Percentiles rank a stretch among this genome's conserved stretches.
Evolutionary conservation across 2,888 invertebrate species (phyloP).

Genomic region (Lordiphosa fenestrarum): DNA sequence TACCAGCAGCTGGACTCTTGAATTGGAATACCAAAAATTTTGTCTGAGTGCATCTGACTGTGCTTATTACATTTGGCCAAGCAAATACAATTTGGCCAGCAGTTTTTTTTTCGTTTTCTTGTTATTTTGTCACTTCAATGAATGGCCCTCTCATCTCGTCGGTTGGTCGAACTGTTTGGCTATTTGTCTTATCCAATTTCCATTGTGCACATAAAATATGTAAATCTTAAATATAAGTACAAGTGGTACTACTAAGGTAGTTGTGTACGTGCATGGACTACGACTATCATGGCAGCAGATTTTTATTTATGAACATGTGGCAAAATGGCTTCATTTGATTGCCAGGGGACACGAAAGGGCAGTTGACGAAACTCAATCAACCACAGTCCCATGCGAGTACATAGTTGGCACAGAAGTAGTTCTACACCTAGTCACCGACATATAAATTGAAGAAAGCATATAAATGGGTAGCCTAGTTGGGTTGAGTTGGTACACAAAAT

Average conservation of each 20-base stretch:
- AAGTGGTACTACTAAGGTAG: constrained; percentile 18
- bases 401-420: constrained; percentile 3
- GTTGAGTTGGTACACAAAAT: too few relatives aligned
- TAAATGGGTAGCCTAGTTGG: too few relatives aligned
- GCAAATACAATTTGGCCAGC: constrained; percentile 9
- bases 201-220: constrained; percentile 4
- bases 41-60: background rate
- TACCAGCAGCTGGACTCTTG: too few relatives aligned
- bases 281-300: constrained; percentile 20
- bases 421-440: background rate
- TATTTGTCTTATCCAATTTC: constrained; percentile 27
- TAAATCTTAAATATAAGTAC: constrained; percentile 35
- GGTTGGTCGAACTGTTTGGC: constrained; percentile 17
- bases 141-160: constrained; percentile 6
- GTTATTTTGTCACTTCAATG: constrained; percentile 24
- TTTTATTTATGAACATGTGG: constrained; percentile 48
- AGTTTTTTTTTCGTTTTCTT: constrained; percentile 19
- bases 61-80: background rate
- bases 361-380: constrained; percentile 30
- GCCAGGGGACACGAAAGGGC: constrained; percentile 46
- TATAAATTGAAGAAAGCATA: too few relatives aligned
- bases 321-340: constrained; percentile 58
- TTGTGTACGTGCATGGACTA: constrained; percentile 46
- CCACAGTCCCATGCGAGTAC: constrained; percentile 9
- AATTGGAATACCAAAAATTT: too few relatives aligned